Evolutionary conservation across 2,113 vertebrate genomes (phyloP), one percentile per base, ranked within the genome.

Genomic region (Aptenodytes forsteri): DNA sequence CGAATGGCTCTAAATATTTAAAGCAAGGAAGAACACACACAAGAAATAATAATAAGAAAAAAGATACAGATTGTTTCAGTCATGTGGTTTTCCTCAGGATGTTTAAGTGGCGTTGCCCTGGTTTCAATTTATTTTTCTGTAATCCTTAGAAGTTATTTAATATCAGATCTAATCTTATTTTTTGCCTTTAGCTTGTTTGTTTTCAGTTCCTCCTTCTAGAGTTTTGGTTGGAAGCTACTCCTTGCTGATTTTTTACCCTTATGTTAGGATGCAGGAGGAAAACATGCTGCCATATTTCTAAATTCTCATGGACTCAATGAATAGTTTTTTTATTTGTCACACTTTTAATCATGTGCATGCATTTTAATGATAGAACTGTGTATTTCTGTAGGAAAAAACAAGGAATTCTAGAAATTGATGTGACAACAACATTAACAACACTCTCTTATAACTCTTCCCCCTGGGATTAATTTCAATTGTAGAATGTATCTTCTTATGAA

Each of bases 401-500:
- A 70, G 22, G 64, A 96, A 96, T 89, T 83, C 8, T 70, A 76
- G 90, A 92, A 92, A 76, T 18, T 38, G n/a, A 75, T 77, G 34
- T 47, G 30, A 83, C 36, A 93, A 36, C 6, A 91, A 22, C 30
- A 70, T 38, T 26, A 25, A 73, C 44, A 95, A 70, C 56, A 64
- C 36, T 92, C 36, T 89, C 85, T 79, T 88, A 76, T 87, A 96
- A 89, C 77, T 88, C 64, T 69, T 49, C 71, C 56, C 20, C 52
- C n/a, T 69, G 65, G 85, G 49, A 95, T 70, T 73, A 90, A 89
- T 97, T 97, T 97, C 44, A 96, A 2, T 61, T 96, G 65, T 96
- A 64, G 44, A 93, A 59, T 59, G 73, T 88, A 83, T 87, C 93
- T 97, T 95, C 91, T 88, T 85, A 78, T 49, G 96, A 97, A 96